phyloP scores from a whole-genome alignment of 2,888 invertebrate species.

The Gasteruption jaculator region DNA sequence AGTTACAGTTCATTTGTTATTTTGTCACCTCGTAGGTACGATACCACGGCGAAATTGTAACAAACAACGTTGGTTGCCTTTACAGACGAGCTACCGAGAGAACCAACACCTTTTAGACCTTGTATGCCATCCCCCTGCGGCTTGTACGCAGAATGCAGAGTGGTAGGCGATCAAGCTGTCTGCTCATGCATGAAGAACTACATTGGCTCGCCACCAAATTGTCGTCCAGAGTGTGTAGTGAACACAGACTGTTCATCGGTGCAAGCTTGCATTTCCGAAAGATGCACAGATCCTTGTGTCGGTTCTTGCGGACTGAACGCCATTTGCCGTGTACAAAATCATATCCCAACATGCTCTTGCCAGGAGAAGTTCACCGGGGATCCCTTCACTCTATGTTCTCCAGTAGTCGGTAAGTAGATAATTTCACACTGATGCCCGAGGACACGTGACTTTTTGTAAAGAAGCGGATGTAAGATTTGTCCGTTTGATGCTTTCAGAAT shows the following conservation, averaged over 20 bases:
- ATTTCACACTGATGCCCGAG: neutral
- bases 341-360: slow-evolving; percentile 66
- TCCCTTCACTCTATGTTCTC: slow-evolving; percentile 61
- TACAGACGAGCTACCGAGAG: slow-evolving; percentile 20
- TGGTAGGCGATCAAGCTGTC: slow-evolving; percentile 58
- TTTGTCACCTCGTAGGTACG: too few relatives aligned
- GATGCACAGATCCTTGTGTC: slow-evolving; percentile 67
- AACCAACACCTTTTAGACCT: slow-evolving; percentile 51
- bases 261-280: slow-evolving; percentile 67
- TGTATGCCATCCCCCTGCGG: slow-evolving; percentile 75
- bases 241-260: slow-evolving; percentile 64
- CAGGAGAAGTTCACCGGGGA: slow-evolving; percentile 62
- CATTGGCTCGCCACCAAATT: slow-evolving; percentile 67
- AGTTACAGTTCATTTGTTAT: slow-evolving; percentile 12
- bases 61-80: too few relatives aligned
- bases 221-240: slow-evolving; percentile 62
- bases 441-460: neutral
- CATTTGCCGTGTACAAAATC: slow-evolving; percentile 67
- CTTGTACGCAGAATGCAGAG: slow-evolving; percentile 64
- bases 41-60: too few relatives aligned
- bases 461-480: neutral
- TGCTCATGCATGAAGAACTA: slow-evolving; percentile 64
- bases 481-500: slow-evolving; percentile 25
- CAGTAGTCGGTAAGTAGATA: slow-evolving; percentile 42
- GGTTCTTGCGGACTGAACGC: slow-evolving; percentile 71